Base-by-base conservation (phyloP, 2,888 invertebrate genomes). In the Chymomyza amoena region DNA sequence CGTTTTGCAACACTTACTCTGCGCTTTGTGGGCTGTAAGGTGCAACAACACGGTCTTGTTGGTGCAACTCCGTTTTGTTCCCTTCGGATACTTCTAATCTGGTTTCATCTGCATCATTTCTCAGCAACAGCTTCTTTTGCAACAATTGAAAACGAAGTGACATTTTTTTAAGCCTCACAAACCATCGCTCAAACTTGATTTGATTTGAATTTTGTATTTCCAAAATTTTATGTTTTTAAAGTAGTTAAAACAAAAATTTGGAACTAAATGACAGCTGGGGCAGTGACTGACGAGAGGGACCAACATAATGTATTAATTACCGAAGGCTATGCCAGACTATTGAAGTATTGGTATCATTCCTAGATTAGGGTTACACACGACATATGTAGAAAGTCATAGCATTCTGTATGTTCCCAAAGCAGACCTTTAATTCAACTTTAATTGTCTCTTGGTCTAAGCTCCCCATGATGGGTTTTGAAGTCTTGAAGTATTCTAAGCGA, bases 21-120 rank as follows among this genome's bases (percentile, higher is more conserved):
- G 95, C 94, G 45, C 96, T 95, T 90, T 94, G 94, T 59, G 97
- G 96, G 77, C 97, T 93, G 71, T 98, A 93, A 91, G 98, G 97
- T 0, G 97, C 98, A 96, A 97, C 32, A 32, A 32, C 32, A 32
- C 7, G 0, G 0, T 32, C 97, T 45, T 36, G 36, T 45, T 36
- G 36, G 36, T 36, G 1, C 36, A 9, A 9, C 36, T 32, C 32
- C 5, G 9, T 32, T 32, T 7, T 32, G 32, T 32, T 32, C 7
- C 9, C 32, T 7, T 32, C 7, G 32, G 32, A 32, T 32, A 32
- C 5, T 32, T 9, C 32, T 32, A 9, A 32, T 32, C 7, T 9
- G 32, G 39, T 13, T 45, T 13, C 13, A 45, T 39, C 39, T 6
- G 6, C 39, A 45, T 45, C 10, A 13, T 45, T 4, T 45, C 4